Evolutionary conservation across 2,113 vertebrate species (phyloP).

Genomic region (Saccopteryx leptura): DNA sequence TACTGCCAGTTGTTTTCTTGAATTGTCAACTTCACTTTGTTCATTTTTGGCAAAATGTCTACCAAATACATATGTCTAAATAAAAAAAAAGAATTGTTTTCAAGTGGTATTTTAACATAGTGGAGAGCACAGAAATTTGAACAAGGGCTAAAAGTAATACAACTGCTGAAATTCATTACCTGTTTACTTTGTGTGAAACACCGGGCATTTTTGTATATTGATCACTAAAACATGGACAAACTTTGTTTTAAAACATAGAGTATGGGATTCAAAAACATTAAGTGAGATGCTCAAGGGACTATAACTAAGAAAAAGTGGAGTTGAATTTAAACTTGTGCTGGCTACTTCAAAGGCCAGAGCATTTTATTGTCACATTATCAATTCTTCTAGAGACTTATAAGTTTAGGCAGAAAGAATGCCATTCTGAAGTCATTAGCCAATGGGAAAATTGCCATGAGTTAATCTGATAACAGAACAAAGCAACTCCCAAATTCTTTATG

Average conservation of each 20-base stretch:
- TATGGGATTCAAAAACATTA: neutral
- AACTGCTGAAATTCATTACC: neutral
- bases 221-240: neutral
- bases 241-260: neutral
- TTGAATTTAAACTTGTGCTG: neutral
- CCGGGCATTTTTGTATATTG: neutral
- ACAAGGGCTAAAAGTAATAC: neutral
- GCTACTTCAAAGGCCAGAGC: neutral
- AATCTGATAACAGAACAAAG: neutral
- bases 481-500: neutral
- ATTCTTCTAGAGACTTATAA: neutral
- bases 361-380: neutral
- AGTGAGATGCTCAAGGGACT: neutral
- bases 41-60: constrained; percentile 5
- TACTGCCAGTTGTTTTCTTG: constrained; percentile 11
- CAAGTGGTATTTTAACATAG: neutral
- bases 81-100: neutral
- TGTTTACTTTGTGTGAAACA: neutral
- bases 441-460: neutral
- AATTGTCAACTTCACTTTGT: neutral
- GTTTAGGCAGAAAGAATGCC: neutral
- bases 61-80: neutral
- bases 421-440: neutral
- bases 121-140: constrained; percentile 17
- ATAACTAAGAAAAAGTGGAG: neutral